These are phyloP conservation scores for Drusus annulatus DNA, from an alignment of 1,140 invertebrate genomes.

Conservation along the genomic window DNA sequence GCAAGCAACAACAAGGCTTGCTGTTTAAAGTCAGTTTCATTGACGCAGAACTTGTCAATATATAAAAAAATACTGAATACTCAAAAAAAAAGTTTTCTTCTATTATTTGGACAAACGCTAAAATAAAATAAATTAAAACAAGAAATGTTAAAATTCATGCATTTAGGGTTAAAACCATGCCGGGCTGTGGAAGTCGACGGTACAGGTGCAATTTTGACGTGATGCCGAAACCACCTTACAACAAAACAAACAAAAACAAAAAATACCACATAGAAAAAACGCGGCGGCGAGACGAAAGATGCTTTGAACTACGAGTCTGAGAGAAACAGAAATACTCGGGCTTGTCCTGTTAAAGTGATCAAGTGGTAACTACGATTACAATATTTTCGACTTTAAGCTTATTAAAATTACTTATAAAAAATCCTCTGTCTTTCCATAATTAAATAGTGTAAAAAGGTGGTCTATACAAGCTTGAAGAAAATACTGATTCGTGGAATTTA, in stretches of 20 bases:
- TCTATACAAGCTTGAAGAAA: too few species aligned
- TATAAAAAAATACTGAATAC: too few species aligned
- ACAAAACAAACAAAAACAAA: slow-evolving; percentile 55
- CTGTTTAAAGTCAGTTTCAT: too few species aligned
- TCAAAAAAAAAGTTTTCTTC: too few species aligned
- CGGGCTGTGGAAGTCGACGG: slow-evolving; percentile 43
- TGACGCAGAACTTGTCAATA: too few species aligned
- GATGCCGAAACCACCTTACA: slow-evolving; percentile 59
- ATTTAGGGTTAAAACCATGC: slow-evolving; percentile 48
- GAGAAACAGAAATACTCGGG: slow-evolving; percentile 32
- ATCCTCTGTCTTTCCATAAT: not conserved
- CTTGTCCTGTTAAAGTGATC: not conserved
- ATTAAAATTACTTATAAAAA: slow-evolving; percentile 3
- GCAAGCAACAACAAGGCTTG: too few species aligned
- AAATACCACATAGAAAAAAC: slow-evolving; percentile 46
- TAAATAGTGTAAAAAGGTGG: not conserved
- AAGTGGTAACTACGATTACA: not conserved
- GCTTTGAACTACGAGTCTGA: slow-evolving; percentile 36
- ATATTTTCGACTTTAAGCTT: slow-evolving; percentile 21
- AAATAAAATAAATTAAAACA: too few species aligned
- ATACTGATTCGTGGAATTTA: too few species aligned
- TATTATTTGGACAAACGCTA: too few species aligned
- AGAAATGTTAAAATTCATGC: too few species aligned
- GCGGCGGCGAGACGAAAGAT: slow-evolving; percentile 49
- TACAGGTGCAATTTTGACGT: slow-evolving; percentile 60